A percentile compares a stretch with the other conserved stretches of the same genome.
phyloP scores from a whole-genome alignment of 2,888 invertebrate species.

The Spisula solida region DNA sequence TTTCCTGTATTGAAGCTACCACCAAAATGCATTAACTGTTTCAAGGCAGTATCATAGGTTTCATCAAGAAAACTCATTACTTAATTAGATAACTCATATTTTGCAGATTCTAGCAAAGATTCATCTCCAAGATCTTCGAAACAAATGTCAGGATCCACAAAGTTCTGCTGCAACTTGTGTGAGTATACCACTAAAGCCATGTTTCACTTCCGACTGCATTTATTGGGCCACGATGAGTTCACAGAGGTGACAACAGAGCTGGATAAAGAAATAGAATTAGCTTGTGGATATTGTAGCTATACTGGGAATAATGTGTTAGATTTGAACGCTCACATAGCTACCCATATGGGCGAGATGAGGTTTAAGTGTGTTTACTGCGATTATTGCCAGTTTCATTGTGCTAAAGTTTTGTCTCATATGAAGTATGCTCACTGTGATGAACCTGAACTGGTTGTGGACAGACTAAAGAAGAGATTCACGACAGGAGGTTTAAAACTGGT shows the following conservation, averaged over 20 bases:
- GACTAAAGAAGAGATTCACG: conserved; percentile 49
- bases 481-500: conserved; percentile 52
- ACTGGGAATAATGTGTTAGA: conserved; percentile 72
- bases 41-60: too few relatives aligned
- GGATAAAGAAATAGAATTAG: conserved; percentile 70
- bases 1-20: too few relatives aligned
- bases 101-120: conserved; percentile 4
- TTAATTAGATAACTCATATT: too few relatives aligned
- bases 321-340: conserved; percentile 74
- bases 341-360: conserved; percentile 73
- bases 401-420: conserved; percentile 63
- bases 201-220: conserved; percentile 77
- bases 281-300: conserved; percentile 79
- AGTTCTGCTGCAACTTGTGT: conserved; percentile 75
- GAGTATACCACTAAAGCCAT: conserved; percentile 68
- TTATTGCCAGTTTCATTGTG: conserved; percentile 61
- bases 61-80: too few relatives aligned
- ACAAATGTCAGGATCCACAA: conserved; percentile 3
- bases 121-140: conserved; percentile 28
- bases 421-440: conserved; percentile 59
- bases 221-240: conserved; percentile 74
- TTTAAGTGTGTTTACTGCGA: conserved; percentile 78
- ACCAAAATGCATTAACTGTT: too few relatives aligned
- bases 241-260: conserved; percentile 67
- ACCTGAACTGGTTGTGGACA: conserved; percentile 57